Conservation (phyloP, 2,113 vertebrate species). For the Boulengeromyrus knoepffleri region DNA sequence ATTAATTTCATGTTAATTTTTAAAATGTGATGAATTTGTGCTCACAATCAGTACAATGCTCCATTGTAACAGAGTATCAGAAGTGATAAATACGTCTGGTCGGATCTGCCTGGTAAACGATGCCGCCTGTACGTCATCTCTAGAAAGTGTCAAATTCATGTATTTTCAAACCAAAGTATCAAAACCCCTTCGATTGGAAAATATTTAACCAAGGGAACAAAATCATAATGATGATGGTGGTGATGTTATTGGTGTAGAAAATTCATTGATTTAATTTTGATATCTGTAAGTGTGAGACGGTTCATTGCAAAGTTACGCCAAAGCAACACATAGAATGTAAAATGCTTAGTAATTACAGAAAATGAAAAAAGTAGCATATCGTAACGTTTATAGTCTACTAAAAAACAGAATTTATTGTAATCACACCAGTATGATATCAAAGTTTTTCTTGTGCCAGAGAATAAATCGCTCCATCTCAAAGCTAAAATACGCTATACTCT, state of each 20-base stretch:
- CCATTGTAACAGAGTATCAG: background rate
- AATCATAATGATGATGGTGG: background rate
- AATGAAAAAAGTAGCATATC: background rate
- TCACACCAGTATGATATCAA: background rate
- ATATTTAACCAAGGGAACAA: background rate
- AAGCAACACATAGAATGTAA: background rate
- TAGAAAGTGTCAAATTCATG: background rate
- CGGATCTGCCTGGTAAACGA: background rate
- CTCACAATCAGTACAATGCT: background rate
- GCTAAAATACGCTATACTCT: background rate
- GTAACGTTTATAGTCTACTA: background rate
- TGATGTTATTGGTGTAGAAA: background rate
- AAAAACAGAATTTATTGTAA: background rate
- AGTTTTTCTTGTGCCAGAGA: background rate
- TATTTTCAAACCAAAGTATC: background rate
- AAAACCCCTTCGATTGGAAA: background rate
- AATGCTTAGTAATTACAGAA: background rate
- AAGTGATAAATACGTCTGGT: background rate
- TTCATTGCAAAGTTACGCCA: background rate
- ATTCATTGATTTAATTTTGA: background rate
- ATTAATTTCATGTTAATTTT: background rate
- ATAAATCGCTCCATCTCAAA: background rate
- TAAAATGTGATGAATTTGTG: background rate
- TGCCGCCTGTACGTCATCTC: background rate
- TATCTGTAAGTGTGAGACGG: background rate